Conservation (phyloP, 1,140 invertebrate genomes). For the Oedothorax gibbosus region DNA sequence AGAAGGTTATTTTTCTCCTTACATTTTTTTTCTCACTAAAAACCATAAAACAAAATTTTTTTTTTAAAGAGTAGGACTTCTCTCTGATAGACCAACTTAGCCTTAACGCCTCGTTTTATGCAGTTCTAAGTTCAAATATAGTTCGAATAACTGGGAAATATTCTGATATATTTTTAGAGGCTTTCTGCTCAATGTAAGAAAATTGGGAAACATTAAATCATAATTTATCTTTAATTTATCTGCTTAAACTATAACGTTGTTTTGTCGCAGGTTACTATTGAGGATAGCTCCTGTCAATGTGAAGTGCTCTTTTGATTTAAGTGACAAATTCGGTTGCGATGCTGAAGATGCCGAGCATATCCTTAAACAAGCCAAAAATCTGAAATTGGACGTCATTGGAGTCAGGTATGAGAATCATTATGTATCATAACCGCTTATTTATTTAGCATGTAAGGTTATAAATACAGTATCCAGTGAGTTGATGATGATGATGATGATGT, state of each 20-base stretch:
- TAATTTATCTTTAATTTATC: neutral
- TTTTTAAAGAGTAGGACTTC: neutral
- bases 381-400: constrained; percentile 83
- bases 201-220: neutral
- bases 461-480: too few relatives aligned
- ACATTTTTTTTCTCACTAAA: too few relatives aligned
- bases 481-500: too few relatives aligned
- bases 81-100: neutral
- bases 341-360: constrained; percentile 82
- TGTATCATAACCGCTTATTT: too few relatives aligned
- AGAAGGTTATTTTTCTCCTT: too few relatives aligned
- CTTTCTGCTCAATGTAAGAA: neutral
- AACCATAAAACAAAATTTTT: neutral
- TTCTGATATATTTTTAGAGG: neutral
- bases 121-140: too few relatives aligned
- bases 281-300: constrained; percentile 75
- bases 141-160: neutral
- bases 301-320: constrained; percentile 87
- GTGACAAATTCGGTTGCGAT: constrained; percentile 96
- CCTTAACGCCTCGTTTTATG: too few relatives aligned
- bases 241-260: neutral
- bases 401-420: constrained; percentile 63
- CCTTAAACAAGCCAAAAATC: constrained; percentile 78
- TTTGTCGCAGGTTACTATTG: constrained; percentile 13
- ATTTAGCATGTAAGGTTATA: too few relatives aligned